A percentile compares a stretch with the other conserved stretches of the same genome.
Conservation (phyloP, 2,888 invertebrate species). For the Hyppa rectilinea region DNA sequence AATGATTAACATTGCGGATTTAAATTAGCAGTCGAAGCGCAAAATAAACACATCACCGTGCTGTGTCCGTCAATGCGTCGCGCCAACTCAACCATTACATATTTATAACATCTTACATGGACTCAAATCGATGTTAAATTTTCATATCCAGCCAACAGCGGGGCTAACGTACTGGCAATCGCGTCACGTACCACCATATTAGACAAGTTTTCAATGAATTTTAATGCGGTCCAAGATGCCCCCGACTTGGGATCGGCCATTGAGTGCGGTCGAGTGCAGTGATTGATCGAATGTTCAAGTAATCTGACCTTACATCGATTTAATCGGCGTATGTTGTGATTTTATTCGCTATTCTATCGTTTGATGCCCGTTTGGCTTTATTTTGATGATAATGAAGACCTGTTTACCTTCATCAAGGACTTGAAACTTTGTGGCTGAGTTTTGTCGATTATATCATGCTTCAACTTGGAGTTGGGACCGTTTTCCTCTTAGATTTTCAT, state of each 20-base stretch:
- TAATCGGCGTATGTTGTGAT: constrained; percentile 45
- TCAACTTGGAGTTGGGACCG: neutral
- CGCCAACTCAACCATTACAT: constrained; percentile 66
- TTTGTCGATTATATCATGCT: neutral
- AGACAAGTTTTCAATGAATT: constrained; percentile 84
- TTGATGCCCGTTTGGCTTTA: constrained; percentile 13
- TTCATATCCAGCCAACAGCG: constrained; percentile 71
- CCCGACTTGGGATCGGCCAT: constrained; percentile 44
- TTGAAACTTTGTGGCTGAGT: neutral
- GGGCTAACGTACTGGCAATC: constrained; percentile 69
- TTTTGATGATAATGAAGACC: constrained; percentile 39
- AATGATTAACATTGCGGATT: constrained; percentile 56
- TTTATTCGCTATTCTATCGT: constrained; percentile 42
- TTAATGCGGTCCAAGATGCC: constrained; percentile 73
- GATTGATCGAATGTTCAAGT: constrained; percentile 66
- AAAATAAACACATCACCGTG: constrained; percentile 68
- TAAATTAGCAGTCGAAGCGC: constrained; percentile 58
- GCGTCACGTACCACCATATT: constrained; percentile 78
- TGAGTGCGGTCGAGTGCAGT: constrained; percentile 56
- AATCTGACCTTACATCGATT: constrained; percentile 58
- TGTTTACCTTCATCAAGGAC: constrained; percentile 19
- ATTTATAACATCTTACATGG: constrained; percentile 74
- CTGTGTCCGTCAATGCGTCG: constrained; percentile 56
- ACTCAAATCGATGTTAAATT: constrained; percentile 75
- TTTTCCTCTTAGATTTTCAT: constrained; percentile 7